A percentile compares a stretch with the other conserved stretches of the same genome.
Conservation (phyloP, 1,140 invertebrate genomes). For the Trypoxylus dichotomus region DNA sequence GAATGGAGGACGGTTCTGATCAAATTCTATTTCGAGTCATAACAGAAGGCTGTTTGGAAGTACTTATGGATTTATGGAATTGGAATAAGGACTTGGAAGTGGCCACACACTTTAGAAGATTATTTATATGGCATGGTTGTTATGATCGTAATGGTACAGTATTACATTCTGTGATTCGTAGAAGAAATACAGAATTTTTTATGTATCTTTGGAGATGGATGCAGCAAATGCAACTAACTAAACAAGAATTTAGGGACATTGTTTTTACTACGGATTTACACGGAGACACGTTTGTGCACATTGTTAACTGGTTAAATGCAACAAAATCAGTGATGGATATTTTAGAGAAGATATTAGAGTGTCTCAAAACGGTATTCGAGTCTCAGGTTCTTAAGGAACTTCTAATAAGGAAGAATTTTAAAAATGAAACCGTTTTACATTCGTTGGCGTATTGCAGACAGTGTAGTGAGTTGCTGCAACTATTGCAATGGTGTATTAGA, state of each 20-base stretch:
- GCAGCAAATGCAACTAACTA: background rate
- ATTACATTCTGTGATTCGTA: background rate
- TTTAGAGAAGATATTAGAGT: background rate
- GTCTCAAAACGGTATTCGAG: background rate
- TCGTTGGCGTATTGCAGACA: background rate
- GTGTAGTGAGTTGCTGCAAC: background rate
- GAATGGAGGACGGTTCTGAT: background rate
- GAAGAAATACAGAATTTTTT: background rate
- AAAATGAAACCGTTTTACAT: background rate
- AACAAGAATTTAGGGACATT: background rate
- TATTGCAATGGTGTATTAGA: background rate
- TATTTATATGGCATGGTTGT: background rate
- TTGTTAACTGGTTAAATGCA: background rate
- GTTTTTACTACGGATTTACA: background rate
- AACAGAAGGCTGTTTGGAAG: background rate
- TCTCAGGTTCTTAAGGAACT: background rate
- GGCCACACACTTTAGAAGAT: background rate
- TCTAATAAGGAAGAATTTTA: background rate
- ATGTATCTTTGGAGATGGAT: background rate
- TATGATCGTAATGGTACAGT: background rate
- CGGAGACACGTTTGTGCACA: background rate
- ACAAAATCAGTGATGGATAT: background rate
- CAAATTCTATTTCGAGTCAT: background rate
- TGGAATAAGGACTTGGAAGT: background rate
- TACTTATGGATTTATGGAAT: background rate